Base-by-base conservation (phyloP, 2,113 vertebrate species). In the Panthera uncia region DNA sequence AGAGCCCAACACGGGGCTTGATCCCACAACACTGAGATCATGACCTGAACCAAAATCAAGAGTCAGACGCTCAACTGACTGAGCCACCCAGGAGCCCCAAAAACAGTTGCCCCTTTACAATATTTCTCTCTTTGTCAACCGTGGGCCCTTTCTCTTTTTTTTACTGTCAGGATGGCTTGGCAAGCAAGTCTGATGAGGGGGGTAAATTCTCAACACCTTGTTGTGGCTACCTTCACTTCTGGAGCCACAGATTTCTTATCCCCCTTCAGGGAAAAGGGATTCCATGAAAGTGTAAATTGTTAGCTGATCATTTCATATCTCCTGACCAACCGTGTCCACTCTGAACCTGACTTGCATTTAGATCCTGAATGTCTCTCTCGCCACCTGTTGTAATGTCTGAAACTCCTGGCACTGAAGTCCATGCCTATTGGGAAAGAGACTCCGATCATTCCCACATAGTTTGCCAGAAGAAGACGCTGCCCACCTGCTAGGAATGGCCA, bases 221-320 rank as follows among this genome's bases (percentile, higher is more conserved):
- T 45, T 25, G 31, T 87, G 68, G 33, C 25, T 14, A 3, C 91
- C 57, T 50, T 90, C 74, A 31, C 69, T 84, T 74, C 68, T 31
- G 15, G 50, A 38, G 36, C 65, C 50, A 48, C 50, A 55, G 85
- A 7, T 82, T 66, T 83, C 85, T 80, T 74, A 92, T 73, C 45
- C 74, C 78, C 83, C 90, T 96, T 73, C 69, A 88, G 94, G 65
- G 65, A 90, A 96, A 82, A 82, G 55, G 29, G 73, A 84, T 80
- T 83, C 61, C 6, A 31, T 33, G 41, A 48, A 79, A 69, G 57
- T 52, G 4, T 89, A 91, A 80, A 66, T 50, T 87, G 82, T 96
- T 65, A 74, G 61, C 48, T 48, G 86, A 84, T 84, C 69, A 12
- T 45, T 84, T 93, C 84, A 5, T 84, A 61, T 74, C 61, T 73